Conservation (phyloP, 1,140 invertebrate species). For the Meloidogyne floridensis region DNA sequence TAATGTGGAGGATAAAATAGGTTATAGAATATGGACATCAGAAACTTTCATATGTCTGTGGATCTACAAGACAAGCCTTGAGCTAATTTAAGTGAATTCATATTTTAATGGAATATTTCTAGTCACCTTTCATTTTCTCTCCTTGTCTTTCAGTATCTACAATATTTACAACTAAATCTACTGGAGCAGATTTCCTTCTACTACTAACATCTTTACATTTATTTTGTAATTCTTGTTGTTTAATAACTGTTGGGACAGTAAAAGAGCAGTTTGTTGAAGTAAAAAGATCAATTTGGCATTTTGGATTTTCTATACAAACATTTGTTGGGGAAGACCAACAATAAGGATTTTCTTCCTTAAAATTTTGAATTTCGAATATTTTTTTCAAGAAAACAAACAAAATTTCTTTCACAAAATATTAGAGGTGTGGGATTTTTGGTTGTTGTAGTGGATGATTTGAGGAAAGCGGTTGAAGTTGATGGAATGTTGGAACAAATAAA, state of each 20-base stretch:
- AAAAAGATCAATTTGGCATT: conserved; percentile 21
- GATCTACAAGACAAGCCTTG: too few species aligned
- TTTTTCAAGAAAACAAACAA: conserved; percentile 13
- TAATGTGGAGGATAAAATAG: too few species aligned
- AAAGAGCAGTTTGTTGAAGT: conserved; percentile 21
- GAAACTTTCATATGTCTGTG: too few species aligned
- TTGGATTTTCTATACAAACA: conserved; percentile 11
- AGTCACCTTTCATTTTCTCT: conserved; percentile 13
- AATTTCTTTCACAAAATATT: conserved; percentile 26
- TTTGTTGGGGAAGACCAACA: conserved; percentile 13
- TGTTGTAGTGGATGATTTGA: not conserved
- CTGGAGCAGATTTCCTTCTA: not conserved
- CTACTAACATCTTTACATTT: not conserved
- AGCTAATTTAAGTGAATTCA: too few species aligned
- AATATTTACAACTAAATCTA: conserved; percentile 2
- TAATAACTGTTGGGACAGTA: not conserved
- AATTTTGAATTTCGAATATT: not conserved
- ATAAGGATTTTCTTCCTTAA: conserved; percentile 15
- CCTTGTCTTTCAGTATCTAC: conserved; percentile 6
- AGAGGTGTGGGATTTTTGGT: not conserved
- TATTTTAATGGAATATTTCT: too few species aligned
- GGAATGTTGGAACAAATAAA: conserved; percentile 18
- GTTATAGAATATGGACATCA: too few species aligned
- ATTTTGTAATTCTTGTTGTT: conserved; percentile 7
- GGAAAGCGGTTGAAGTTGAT: not conserved